These are phyloP conservation scores for Hypercompe scribonia DNA, from an alignment of 2,888 invertebrate genomes.

Conservation along the genomic window DNA sequence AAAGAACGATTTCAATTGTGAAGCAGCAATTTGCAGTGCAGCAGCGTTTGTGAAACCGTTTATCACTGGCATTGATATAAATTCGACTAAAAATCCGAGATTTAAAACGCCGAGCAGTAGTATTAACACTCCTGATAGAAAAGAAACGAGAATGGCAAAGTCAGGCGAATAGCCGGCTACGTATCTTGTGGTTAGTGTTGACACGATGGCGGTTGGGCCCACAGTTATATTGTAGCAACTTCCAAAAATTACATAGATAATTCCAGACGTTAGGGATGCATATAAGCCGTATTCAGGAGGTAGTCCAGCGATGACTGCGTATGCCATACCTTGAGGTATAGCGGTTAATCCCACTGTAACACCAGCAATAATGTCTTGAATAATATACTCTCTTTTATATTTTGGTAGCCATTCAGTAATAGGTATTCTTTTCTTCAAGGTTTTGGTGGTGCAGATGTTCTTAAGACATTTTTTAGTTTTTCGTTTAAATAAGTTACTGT, in stretches of 20 bases:
- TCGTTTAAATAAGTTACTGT: conserved; percentile 1
- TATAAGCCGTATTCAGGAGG: conserved; percentile 94
- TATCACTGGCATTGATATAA: conserved; percentile 94
- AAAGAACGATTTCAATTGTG: conserved; percentile 91
- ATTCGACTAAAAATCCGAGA: conserved; percentile 93
- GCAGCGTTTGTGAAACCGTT: conserved; percentile 95
- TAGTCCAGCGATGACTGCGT: conserved; percentile 92
- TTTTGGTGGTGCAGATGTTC: conserved; percentile 72
- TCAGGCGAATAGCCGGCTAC: conserved; percentile 88
- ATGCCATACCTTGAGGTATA: conserved; percentile 95
- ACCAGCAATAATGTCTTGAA: conserved; percentile 95
- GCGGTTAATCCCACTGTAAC: conserved; percentile 93
- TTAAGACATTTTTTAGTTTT: conserved; percentile 63
- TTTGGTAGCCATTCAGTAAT: conserved; percentile 91
- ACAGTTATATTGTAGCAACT: conserved; percentile 92
- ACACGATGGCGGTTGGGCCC: conserved; percentile 96
- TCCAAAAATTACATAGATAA: conserved; percentile 95
- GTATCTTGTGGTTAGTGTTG: conserved; percentile 92
- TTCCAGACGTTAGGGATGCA: conserved; percentile 95
- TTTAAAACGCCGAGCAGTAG: conserved; percentile 91
- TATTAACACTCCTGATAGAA: conserved; percentile 91
- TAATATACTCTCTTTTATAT: conserved; percentile 88
- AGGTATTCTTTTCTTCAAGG: conserved; percentile 87
- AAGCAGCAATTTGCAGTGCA: conserved; percentile 93
- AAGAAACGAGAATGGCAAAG: conserved; percentile 90